Percentiles rank a stretch among this genome's conserved stretches.
Evolutionary conservation across 2,797 vertebrate species (phyloP).

Genomic region (Pyrocephalus nanus): DNA sequence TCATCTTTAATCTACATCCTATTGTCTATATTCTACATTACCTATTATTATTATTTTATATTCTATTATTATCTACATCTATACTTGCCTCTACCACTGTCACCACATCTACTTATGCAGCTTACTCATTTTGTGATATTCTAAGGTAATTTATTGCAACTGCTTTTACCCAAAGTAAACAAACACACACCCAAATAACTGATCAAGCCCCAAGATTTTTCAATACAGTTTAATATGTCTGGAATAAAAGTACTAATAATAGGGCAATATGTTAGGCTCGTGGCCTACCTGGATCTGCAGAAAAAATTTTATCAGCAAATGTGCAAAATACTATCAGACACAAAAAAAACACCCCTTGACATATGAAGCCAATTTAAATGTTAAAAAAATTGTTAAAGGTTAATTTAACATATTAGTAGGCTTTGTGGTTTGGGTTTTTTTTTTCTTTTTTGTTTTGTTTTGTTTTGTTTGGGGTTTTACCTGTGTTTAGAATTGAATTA

Average conservation of each 20-base stretch:
- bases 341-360: background rate
- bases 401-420: background rate
- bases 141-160: background rate
- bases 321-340: background rate
- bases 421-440: background rate
- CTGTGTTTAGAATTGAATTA: background rate
- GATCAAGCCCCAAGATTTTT: background rate
- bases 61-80: background rate
- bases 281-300: background rate
- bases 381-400: background rate
- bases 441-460: background rate
- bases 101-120: background rate
- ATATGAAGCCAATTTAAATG: background rate
- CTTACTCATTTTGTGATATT: background rate
- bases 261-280: background rate
- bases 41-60: background rate
- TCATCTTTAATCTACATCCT: fast-evolving
- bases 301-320: background rate
- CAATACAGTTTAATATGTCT: background rate
- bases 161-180: background rate
- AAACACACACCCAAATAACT: background rate
- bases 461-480: background rate
- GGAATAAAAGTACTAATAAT: background rate
- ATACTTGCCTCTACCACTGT: background rate
- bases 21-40: background rate